Evolutionary conservation across 92 coral and sea anemone genomes (phyloP).

Genomic region (Pocillopora meandrina): DNA sequence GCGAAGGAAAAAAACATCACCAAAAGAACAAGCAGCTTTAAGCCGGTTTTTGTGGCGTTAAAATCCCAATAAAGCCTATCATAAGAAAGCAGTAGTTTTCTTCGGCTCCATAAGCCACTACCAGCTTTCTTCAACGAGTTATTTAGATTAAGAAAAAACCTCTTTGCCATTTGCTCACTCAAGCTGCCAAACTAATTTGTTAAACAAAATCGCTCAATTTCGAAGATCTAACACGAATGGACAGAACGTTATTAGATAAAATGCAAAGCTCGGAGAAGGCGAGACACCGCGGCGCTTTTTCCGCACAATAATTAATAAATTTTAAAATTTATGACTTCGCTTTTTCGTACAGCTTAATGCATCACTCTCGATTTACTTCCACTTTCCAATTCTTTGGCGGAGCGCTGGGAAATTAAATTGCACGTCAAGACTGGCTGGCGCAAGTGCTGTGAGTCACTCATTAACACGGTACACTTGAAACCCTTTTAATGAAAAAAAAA

Average conservation of each 20-base stretch:
- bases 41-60: not conserved
- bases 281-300: slow-evolving; percentile 45
- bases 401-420: not conserved
- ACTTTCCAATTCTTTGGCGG: not conserved
- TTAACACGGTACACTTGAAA: not conserved
- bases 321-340: slow-evolving; percentile 12
- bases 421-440: not conserved
- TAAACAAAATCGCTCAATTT: slow-evolving; percentile 39
- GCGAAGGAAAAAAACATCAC: not conserved
- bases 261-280: not conserved
- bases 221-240: slow-evolving; percentile 18
- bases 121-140: not conserved
- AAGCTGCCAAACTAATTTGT: slow-evolving; percentile 26
- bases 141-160: not conserved
- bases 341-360: not conserved
- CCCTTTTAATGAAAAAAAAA: not conserved
- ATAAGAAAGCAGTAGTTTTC: not conserved
- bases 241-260: slow-evolving; percentile 29
- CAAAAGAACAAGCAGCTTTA: not conserved
- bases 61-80: not conserved
- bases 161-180: not conserved
- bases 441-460: not conserved
- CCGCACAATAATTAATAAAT: slow-evolving; percentile 6
- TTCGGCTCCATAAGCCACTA: not conserved
- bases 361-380: not conserved